phyloP scores from a whole-genome alignment of 92 coral and sea anemone genomes.

The Palythoa grandiflora region DNA sequence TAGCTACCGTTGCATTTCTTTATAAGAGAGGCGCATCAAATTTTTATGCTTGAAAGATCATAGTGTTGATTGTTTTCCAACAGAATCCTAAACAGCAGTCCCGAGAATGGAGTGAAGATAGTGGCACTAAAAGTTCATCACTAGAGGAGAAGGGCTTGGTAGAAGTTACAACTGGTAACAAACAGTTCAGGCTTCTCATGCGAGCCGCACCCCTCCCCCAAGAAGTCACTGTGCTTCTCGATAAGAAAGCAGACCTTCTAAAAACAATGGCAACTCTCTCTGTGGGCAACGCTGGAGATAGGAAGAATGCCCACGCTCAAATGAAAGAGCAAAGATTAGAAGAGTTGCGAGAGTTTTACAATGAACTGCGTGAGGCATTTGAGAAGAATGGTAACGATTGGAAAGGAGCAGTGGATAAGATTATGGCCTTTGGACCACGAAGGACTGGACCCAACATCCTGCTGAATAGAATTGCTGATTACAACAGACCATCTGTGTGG shows the following conservation, averaged over 20 bases:
- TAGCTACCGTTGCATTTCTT: too few species aligned
- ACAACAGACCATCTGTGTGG: slow-evolving; percentile 92
- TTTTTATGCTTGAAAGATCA: not conserved
- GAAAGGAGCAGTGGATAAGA: slow-evolving; percentile 82
- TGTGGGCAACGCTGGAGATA: slow-evolving; percentile 58
- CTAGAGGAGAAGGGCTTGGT: slow-evolving; percentile 67
- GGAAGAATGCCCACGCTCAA: slow-evolving; percentile 53
- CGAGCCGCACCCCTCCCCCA: slow-evolving; percentile 88
- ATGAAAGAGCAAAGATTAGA: slow-evolving; percentile 73
- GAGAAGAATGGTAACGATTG: slow-evolving; percentile 82
- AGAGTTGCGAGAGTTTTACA: slow-evolving; percentile 75
- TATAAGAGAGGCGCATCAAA: not conserved
- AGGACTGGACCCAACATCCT: slow-evolving; percentile 90
- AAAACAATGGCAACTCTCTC: slow-evolving; percentile 76
- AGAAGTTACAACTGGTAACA: slow-evolving; percentile 89
- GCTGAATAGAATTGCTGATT: slow-evolving; percentile 81
- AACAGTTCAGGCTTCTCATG: slow-evolving; percentile 77
- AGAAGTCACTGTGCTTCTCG: slow-evolving; percentile 75
- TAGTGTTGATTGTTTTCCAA: not conserved
- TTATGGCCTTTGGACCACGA: slow-evolving; percentile 98
- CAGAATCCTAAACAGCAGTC: slow-evolving; percentile 56
- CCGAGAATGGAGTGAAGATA: slow-evolving; percentile 47
- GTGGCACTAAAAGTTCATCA: slow-evolving; percentile 13
- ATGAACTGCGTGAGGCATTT: slow-evolving; percentile 73
- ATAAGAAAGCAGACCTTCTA: slow-evolving; percentile 73